Evolutionary conservation across 35 echinoderm and acorn worm species (phyloP).

Genomic region (Heliocidaris erythrogramma): DNA sequence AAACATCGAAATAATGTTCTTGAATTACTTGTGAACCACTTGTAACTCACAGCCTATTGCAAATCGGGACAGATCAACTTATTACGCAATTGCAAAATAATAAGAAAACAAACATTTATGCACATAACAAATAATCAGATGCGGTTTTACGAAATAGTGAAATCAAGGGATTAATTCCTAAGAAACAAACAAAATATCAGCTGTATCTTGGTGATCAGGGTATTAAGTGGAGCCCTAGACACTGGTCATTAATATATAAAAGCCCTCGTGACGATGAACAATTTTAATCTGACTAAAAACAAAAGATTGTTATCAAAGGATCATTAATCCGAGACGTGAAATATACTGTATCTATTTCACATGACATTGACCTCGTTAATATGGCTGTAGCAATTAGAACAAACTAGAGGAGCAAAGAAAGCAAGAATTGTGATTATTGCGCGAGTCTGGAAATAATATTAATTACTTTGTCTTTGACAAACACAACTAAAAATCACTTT

Average conservation of each 20-base stretch:
- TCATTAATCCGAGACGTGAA: neutral
- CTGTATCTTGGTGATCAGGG: neutral
- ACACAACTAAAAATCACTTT: neutral
- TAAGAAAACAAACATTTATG: neutral
- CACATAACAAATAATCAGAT: neutral
- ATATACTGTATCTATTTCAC: neutral
- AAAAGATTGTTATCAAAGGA: neutral
- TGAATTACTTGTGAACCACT: too few relatives aligned
- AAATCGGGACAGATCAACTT: neutral
- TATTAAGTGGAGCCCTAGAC: neutral
- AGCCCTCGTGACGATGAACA: neutral
- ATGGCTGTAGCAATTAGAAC: neutral
- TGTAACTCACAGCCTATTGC: neutral
- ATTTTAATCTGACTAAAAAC: neutral
- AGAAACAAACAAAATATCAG: neutral
- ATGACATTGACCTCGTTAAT: neutral
- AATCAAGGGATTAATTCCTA: neutral
- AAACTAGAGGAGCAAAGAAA: neutral
- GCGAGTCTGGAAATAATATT: neutral
- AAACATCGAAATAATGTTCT: too few relatives aligned
- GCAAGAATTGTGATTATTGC: neutral
- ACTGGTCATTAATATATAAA: neutral
- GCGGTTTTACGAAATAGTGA: neutral
- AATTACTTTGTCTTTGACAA: neutral
- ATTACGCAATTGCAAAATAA: neutral